A percentile compares a stretch with the other conserved stretches of the same genome.
Evolutionary conservation across 2,113 vertebrate species (phyloP).

Genomic region (Shinisaurus crocodilurus): DNA sequence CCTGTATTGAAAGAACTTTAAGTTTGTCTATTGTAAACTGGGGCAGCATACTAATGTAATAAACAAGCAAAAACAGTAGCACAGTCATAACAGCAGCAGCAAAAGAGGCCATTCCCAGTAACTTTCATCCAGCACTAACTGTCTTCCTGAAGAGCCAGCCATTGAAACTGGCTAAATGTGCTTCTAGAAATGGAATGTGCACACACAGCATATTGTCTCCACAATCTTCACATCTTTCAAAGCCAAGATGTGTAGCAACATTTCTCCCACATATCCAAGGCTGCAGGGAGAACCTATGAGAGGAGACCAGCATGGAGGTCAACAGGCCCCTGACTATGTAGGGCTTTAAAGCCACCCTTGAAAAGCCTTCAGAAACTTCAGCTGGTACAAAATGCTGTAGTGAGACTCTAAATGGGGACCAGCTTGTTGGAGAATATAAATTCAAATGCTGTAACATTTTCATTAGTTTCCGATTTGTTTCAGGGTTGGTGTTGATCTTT

Average conservation of each 20-base stretch:
- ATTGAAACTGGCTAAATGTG: neutral
- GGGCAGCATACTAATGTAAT: neutral
- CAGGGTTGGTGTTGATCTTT: neutral
- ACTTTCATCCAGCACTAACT: neutral
- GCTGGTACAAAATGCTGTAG: neutral
- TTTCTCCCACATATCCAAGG: neutral
- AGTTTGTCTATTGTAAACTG: neutral
- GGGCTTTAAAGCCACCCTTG: neutral
- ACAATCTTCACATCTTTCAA: neutral
- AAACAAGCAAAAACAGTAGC: neutral
- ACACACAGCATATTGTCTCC: neutral
- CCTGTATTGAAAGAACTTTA: too few species aligned
- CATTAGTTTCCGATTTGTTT: neutral
- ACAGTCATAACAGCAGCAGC: too few species aligned
- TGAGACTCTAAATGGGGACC: neutral
- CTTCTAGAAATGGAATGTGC: neutral
- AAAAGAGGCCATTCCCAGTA: too few species aligned
- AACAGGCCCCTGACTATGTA: neutral
- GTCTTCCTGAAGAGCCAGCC: too few species aligned
- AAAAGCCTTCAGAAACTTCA: neutral
- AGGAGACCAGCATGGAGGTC: neutral
- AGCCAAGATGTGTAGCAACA: neutral
- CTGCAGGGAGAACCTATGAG: neutral
- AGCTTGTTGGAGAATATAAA: neutral
- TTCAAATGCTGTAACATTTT: neutral